Evolutionary conservation across 2,797 vertebrate genomes (phyloP), one percentile per base, ranked within the genome.

Genomic region (Tarsius wallacei): DNA sequence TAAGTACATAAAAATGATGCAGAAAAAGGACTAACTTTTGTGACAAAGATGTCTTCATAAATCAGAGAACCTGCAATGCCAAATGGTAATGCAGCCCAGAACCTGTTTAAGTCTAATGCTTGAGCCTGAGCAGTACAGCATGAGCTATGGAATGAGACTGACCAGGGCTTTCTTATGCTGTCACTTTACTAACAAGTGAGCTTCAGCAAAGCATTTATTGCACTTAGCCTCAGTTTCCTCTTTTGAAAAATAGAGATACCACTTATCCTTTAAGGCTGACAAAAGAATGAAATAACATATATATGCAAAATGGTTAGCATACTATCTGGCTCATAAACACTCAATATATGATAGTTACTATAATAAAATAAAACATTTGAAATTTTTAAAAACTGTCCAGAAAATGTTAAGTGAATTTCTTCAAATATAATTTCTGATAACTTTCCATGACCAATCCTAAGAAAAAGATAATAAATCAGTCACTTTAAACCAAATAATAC

Each of bases 401-500:
- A 93, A 92, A 87, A 76, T 61, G 16, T 90, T 63, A 83, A 84
- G 14, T 76, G 24, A 94, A 76, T 85, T 7, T 55, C 22, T 61
- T 90, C 77, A 90, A 84, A 68, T 91, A 83, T 81, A 93, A 93
- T 83, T 80, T 63, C 73, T 71, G 11, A 47, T 47, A 82, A 90
- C 47, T 83, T 49, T 71, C 42, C n/a, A 28, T 86, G 14, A 85
- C 88, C 12, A 76, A 88, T 63, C 12, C 17, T 5, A 66, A 76
- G 42, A 42, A 42, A 42, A 42, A 42, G 42, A 82, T 70, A 70
- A 17, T 49, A 66, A 42, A 87, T 36, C 90, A 89, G 80, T 17
- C 53, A 87, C 33, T 78, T 96, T 74, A 91, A 83, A 87, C 6
- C 10, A 94, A 94, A 57, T 4, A 90, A 71, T 31, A 88, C 1